A percentile compares a stretch with the other conserved stretches of the same genome.
phyloP scores from a whole-genome alignment of 2,888 invertebrate species.

The Nephrotoma appendiculata region DNA sequence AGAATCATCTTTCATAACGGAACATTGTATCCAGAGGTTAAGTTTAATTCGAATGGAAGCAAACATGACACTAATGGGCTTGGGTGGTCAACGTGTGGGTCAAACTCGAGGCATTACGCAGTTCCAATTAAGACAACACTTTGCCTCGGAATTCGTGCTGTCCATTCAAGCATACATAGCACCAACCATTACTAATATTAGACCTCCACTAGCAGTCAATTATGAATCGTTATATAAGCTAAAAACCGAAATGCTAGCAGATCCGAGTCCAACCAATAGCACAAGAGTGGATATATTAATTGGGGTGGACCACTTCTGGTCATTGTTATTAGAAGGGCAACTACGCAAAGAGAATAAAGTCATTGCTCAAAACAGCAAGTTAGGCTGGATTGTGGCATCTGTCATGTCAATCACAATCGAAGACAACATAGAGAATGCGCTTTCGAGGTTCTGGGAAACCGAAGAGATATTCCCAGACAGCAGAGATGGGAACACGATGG shows the following conservation, averaged over 20 bases:
- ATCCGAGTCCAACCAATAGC: neutral
- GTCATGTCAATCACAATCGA: no score
- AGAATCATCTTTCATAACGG: neutral
- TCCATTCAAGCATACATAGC: neutral
- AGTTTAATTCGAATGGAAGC: no score
- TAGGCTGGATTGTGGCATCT: no score
- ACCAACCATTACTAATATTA: neutral
- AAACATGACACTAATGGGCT: no score
- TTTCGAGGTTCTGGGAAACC: no score
- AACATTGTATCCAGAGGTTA: neutral
- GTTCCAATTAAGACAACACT: neutral
- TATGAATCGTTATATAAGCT: neutral
- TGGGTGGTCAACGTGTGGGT: neutral
- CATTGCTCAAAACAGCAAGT: no score
- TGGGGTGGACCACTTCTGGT: neutral
- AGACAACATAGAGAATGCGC: no score
- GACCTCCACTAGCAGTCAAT: neutral
- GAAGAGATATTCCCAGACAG: no score
- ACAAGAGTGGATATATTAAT: conserved; percentile 3
- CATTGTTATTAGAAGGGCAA: neutral
- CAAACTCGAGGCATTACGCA: neutral
- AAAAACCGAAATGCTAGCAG: neutral
- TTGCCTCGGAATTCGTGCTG: no score
- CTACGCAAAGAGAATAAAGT: no score
- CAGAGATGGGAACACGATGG: no score